Percentiles rank a stretch among this genome's conserved stretches.
phyloP scores from a whole-genome alignment of 30 jellyfish, hydroid and myxozoan genomes.

The Pseudorhiza aurosa region DNA sequence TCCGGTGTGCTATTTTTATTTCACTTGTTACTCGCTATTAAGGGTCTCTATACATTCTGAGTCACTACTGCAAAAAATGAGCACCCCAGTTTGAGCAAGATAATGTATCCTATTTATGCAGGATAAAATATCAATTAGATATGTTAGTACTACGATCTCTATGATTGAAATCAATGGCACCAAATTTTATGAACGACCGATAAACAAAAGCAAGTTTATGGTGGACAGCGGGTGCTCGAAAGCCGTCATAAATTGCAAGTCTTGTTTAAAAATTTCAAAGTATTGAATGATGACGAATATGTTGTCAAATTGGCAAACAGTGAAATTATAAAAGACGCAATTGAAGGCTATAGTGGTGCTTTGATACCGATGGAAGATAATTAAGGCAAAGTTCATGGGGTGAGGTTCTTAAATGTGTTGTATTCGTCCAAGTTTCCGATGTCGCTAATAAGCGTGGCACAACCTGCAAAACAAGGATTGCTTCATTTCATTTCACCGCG shows the following conservation, averaged over 20 bases:
- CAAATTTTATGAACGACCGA: not conserved
- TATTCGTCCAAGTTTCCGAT: conserved; percentile 9
- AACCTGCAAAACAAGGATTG: conserved; percentile 1
- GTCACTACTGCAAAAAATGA: too few relatives aligned
- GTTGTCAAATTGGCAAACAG: not conserved
- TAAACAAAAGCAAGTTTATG: not conserved
- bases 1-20: too few relatives aligned
- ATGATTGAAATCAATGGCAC: conserved; percentile 4
- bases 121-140: too few relatives aligned
- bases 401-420: not conserved
- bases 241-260: conserved; percentile 2
- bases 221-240: conserved; percentile 6
- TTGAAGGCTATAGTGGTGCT: conserved; percentile 1
- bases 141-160: too few relatives aligned
- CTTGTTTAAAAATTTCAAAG: not conserved
- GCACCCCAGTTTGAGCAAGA: too few relatives aligned
- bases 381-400: conserved; percentile 2
- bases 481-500: not conserved
- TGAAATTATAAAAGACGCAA: not conserved
- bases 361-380: not conserved
- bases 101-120: too few relatives aligned
- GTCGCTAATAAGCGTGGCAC: conserved; percentile 5
- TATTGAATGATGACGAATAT: not conserved
- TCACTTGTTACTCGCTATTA: too few relatives aligned
- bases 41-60: too few relatives aligned